A percentile compares a stretch with the other conserved stretches of the same genome.
These are phyloP conservation scores for Hydropotes inermis DNA, from an alignment of 2,113 vertebrate species.

Conservation along the genomic window DNA sequence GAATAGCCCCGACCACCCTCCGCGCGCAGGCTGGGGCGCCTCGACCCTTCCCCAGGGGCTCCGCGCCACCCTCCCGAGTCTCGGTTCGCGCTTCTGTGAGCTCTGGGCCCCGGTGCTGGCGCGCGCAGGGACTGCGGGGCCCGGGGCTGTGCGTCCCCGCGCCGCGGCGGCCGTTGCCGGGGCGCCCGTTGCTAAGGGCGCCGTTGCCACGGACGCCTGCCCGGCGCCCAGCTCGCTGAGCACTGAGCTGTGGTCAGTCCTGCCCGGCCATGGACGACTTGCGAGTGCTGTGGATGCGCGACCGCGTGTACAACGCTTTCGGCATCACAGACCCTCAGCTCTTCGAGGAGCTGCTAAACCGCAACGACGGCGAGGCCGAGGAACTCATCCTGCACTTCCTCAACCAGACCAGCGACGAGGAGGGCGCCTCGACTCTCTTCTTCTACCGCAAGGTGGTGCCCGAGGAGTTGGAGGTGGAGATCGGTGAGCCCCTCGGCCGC, in stretches of 20 bases:
- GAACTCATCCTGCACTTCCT: constrained; percentile 82
- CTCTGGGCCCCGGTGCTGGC: neutral
- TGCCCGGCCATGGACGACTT: constrained; percentile 84
- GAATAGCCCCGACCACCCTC: neutral
- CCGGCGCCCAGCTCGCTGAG: accelerated
- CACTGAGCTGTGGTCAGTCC: accelerated
- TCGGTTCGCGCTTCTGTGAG: neutral
- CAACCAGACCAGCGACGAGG: constrained; percentile 73
- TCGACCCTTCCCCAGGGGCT: neutral
- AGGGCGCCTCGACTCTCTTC: constrained; percentile 78
- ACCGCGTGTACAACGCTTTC: constrained; percentile 79
- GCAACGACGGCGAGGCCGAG: constrained; percentile 80
- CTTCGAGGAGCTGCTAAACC: constrained; percentile 88
- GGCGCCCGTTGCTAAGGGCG: constrained; percentile 15
- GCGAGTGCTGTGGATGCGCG: constrained; percentile 88
- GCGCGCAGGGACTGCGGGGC: accelerated
- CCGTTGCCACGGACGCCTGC: constrained; percentile 58
- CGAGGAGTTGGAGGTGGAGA: constrained; percentile 79
- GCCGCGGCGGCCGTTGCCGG: neutral
- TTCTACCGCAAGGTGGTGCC: constrained; percentile 81
- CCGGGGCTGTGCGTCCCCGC: accelerated
- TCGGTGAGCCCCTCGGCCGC: constrained; percentile 75
- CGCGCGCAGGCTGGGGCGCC: neutral
- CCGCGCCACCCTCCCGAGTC: no score
- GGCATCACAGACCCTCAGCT: constrained; percentile 73